Evolutionary conservation across 2,888 invertebrate genomes (phyloP), one percentile per base, ranked within the genome.

Genomic region (Cistogaster globosa): DNA sequence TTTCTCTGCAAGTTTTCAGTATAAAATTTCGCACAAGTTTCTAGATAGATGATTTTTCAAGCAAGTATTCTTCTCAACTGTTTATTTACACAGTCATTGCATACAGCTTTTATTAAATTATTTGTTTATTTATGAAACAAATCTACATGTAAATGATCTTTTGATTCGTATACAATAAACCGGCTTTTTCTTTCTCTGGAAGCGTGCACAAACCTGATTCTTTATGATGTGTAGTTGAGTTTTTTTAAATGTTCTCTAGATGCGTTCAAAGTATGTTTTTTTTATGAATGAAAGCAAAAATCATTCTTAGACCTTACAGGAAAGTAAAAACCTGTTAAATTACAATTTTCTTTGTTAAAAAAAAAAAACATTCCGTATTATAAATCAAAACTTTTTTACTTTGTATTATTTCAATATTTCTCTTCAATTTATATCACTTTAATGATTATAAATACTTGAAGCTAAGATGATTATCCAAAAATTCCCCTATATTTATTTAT

Each of bases 71-170:
- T 62, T 80, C 20, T 62, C 72, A 74, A 84, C 81, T 84, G 80
- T 60, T 69, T 51, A 58, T 32, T 63, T 38, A n/a, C 20, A 42
- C 36, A 45, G 71, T 16, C 55, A 48, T 48, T 76, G 67, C 57
- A 84, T n/a, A 80, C 76, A 67, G 65, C 80, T 80, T 78, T 76
- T 62, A 68, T 82, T 51, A 76, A 82, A 36, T 63, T 22, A 38
- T 63, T 67, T 74, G 36, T 69, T 55, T 68, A 51, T 48, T 53
- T 20, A 36, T 51, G 53, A 42, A 67, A 72, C 38, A 72, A 58
- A 58, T 71, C 48, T 18, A 42, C 36, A 65, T 72, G 72, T 32
- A 62, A 78, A 69, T 62, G 51, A 69, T 69, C 26, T 62, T 60
- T 53, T 60, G 57, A 53, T 74, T 53, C 38, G 62, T 53, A 38